Conservation (phyloP, 2,888 invertebrate species). For the Nysson spinosus region DNA sequence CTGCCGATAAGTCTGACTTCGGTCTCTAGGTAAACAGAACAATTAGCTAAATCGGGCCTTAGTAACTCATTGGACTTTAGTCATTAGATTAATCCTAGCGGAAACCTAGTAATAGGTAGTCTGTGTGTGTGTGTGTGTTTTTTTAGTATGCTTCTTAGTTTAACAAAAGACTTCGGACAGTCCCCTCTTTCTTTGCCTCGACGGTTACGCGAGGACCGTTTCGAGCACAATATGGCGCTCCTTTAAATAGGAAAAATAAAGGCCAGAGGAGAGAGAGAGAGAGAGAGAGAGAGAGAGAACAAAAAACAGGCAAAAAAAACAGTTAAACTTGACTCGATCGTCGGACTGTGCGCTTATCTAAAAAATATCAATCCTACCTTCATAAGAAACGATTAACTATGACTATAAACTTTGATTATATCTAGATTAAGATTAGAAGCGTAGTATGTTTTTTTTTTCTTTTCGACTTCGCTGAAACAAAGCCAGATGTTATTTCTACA, state of each 20-base stretch:
- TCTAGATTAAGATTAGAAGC: constrained; percentile 74
- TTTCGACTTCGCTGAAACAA: constrained; percentile 62
- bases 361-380: constrained; percentile 69
- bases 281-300: too few relatives aligned
- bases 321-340: constrained; percentile 25
- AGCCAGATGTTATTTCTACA: constrained; percentile 65
- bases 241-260: not conserved
- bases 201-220: too few relatives aligned
- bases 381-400: constrained; percentile 69
- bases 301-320: constrained; percentile 16
- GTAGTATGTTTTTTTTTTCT: constrained; percentile 68
- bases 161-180: too few relatives aligned
- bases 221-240: too few relatives aligned
- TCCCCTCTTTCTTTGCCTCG: too few relatives aligned
- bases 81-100: constrained; percentile 19
- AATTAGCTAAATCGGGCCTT: constrained; percentile 53
- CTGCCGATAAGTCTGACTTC: constrained; percentile 59
- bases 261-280: not conserved
- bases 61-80: constrained; percentile 16
- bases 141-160: too few relatives aligned
- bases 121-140: too few relatives aligned
- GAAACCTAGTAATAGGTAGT: too few relatives aligned
- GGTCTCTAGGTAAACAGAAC: constrained; percentile 51
- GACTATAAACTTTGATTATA: constrained; percentile 70
- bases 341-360: constrained; percentile 62